phyloP scores from a whole-genome alignment of 30 jellyfish, hydroid and myxozoan genomes.

The Turritopsis dohrnii region DNA sequence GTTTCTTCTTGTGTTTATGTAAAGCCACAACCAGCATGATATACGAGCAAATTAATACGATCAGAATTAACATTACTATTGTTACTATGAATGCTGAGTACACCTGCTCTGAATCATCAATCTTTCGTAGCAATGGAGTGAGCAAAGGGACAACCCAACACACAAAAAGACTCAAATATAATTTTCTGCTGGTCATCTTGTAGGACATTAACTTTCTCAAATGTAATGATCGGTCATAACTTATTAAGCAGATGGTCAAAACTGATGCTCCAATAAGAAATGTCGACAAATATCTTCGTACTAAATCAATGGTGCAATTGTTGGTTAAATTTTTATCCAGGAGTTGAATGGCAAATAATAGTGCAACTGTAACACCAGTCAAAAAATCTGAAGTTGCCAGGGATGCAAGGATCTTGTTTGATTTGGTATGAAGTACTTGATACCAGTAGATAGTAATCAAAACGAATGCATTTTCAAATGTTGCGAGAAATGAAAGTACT shows the following conservation, averaged over 20 bases:
- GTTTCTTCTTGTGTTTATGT: not conserved
- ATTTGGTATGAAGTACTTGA: not conserved
- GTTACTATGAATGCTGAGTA: not conserved
- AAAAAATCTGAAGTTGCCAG: constrained; percentile 17
- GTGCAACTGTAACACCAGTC: not conserved
- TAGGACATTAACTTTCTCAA: not conserved
- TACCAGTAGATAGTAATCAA: not conserved
- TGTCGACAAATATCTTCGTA: constrained; percentile 2
- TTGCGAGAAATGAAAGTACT: not conserved
- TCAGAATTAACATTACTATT: not conserved
- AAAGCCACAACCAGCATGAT: not conserved
- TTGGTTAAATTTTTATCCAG: not conserved
- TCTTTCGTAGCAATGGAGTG: not conserved
- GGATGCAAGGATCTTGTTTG: constrained; percentile 14
- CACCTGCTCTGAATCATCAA: not conserved
- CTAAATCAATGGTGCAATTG: not conserved
- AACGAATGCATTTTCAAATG: not conserved
- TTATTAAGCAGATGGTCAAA: not conserved
- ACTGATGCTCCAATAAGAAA: constrained; percentile 9
- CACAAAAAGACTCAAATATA: not conserved
- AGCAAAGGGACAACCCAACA: constrained; percentile 9
- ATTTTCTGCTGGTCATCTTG: not conserved
- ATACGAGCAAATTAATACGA: not conserved
- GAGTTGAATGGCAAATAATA: not conserved
- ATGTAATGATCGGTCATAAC: not conserved